These are phyloP conservation scores for Eilema griseolum DNA, from an alignment of 2,888 invertebrate genomes.

Conservation along the genomic window DNA sequence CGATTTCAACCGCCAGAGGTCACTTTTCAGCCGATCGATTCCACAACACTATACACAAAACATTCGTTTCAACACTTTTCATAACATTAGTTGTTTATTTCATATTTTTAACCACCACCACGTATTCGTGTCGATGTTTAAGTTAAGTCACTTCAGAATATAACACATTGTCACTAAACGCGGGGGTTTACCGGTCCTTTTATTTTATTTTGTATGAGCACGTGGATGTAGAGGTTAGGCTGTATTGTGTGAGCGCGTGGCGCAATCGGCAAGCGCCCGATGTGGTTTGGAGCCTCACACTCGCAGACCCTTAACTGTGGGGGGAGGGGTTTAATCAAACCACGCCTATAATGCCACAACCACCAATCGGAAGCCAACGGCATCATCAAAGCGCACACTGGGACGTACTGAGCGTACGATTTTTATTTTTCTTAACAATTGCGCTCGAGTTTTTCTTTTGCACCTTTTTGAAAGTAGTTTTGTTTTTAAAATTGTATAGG, in stretches of 20 bases:
- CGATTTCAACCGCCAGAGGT: slow-evolving; percentile 68
- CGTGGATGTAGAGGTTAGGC: slow-evolving; percentile 69
- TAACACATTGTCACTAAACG: slow-evolving; percentile 52
- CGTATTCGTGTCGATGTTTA: slow-evolving; percentile 33
- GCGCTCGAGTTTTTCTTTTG: slow-evolving; percentile 67
- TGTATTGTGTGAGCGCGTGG: slow-evolving; percentile 69
- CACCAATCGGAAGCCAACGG: slow-evolving; percentile 69
- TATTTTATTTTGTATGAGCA: slow-evolving; percentile 57
- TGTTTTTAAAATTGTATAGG: slow-evolving; percentile 68
- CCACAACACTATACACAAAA: slow-evolving; percentile 56
- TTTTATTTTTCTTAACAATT: slow-evolving; percentile 75
- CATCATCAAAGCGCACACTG: slow-evolving; percentile 77
- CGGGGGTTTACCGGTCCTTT: slow-evolving; percentile 31
- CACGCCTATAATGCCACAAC: slow-evolving; percentile 69
- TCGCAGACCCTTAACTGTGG: slow-evolving; percentile 74
- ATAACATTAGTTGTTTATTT: slow-evolving; percentile 53
- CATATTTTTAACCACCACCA: slow-evolving; percentile 45
- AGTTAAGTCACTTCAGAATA: slow-evolving; percentile 43
- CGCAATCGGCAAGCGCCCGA: slow-evolving; percentile 83
- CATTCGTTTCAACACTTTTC: slow-evolving; percentile 54
- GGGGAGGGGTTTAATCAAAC: slow-evolving; percentile 72
- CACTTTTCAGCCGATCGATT: slow-evolving; percentile 72
- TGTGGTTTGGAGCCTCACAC: slow-evolving; percentile 77
- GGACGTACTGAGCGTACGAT: slow-evolving; percentile 80
- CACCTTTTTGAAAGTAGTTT: slow-evolving; percentile 65